Evolutionary conservation across 2,888 invertebrate species (phyloP).

Genomic region (Callyntrura guangdongensis): DNA sequence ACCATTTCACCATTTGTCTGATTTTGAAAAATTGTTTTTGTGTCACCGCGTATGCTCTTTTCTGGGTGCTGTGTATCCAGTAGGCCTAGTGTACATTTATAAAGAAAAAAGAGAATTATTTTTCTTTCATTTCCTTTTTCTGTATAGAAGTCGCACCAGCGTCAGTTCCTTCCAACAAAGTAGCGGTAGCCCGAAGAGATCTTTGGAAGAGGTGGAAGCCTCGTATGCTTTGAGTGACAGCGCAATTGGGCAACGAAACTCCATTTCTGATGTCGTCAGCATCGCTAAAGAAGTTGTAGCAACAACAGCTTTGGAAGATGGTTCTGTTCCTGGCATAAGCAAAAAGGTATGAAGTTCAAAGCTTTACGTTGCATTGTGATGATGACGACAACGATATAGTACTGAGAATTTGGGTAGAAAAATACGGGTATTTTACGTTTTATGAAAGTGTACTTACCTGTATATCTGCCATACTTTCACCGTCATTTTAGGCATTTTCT

Average conservation of each 20-base stretch:
- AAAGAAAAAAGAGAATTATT: background rate
- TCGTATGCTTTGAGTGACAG: conserved; percentile 74
- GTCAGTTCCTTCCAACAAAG: conserved; percentile 78
- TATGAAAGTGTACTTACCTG: no score
- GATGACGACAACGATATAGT: no score
- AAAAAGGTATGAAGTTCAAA: conserved; percentile 49
- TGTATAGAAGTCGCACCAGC: conserved; percentile 78
- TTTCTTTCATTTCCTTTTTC: conserved; percentile 46
- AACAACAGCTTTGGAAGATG: conserved; percentile 52
- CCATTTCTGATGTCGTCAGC: conserved; percentile 72
- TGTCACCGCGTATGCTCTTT: background rate
- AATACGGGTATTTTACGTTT: no score
- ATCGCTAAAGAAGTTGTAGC: conserved; percentile 45
- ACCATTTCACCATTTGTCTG: conserved; percentile 32
- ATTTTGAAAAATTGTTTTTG: conserved; percentile 68
- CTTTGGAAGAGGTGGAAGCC: conserved; percentile 74
- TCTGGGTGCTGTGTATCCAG: background rate
- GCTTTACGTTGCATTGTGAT: no score
- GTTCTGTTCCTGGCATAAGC: conserved; percentile 41
- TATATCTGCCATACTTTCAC: no score
- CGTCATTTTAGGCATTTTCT: background rate
- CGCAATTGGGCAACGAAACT: conserved; percentile 70
- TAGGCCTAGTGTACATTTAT: background rate
- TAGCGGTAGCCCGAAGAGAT: conserved; percentile 68
- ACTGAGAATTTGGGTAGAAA: no score